Evolutionary conservation across 2,797 vertebrate genomes (phyloP), one percentile per base, ranked within the genome.

Genomic region (Ptychobarbus kaznakovi): DNA sequence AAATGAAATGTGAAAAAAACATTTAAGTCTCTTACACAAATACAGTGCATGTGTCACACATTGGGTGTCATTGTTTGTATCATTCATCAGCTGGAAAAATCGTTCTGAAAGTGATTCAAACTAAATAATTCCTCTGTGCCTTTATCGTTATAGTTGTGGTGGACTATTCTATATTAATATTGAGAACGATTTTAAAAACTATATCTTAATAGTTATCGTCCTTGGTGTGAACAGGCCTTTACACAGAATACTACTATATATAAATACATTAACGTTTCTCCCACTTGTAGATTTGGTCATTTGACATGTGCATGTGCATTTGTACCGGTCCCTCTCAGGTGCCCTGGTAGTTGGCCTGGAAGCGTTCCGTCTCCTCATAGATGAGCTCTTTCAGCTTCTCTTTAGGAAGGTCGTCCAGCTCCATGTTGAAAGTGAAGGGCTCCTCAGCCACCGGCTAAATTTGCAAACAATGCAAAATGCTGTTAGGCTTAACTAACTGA

Each of bases 331-430:
- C 82, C 80, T n/a, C 93, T 95, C 94, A 95, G 88, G 95, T 94
- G 70, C 95, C 94, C 89, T 95, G 94, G 84, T 93, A 96, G 86
- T 87, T 95, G 44, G 94, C 95, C 94, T 97, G 96, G 94, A 97
- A 97, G 88, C 95, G 96, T 84, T 95, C 96, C 0, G 96, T 97
- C 92, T 97, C 97, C 87, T 96, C 95, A 77, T 92, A 97, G 92
- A 97, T 97, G 89, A 97, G 94, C 86, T 97, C 96, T 93, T 97
- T 97, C 92, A 97, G 96, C 91, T 92, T 95, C 91, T 97, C 97
- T 90, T 97, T 97, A 87, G 97, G 97, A 84, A 97, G 95, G 87
- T 97, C 97, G 6, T 97, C 97, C 90, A 97, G 92, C 75, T 97
- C 96, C 96, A 97, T 97, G 90, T 95, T 92, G 84, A 97, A 97